Evolutionary conservation across 2,113 vertebrate species (phyloP).

Genomic region (Electrona antarctica): DNA sequence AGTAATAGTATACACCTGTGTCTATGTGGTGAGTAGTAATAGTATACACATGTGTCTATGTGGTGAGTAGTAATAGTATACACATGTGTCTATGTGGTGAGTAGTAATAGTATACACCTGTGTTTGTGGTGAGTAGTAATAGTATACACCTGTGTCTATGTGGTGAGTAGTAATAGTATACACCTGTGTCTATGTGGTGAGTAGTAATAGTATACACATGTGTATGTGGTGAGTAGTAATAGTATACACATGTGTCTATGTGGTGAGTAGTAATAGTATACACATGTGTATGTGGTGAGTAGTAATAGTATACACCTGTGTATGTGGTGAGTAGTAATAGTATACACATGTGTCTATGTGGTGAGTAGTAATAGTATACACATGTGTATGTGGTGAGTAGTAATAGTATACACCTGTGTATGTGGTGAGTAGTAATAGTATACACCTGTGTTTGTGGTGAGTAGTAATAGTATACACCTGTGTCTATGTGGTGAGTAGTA

Average conservation of each 20-base stretch:
- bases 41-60: no score
- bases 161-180: slow-evolving; percentile 88
- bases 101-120: no score
- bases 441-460: no score
- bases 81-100: slow-evolving; percentile 97
- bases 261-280: slow-evolving; percentile 88
- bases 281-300: slow-evolving; percentile 96
- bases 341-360: no score
- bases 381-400: slow-evolving; percentile 92
- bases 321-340: slow-evolving; percentile 91
- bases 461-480: no score
- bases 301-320: no score
- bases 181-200: slow-evolving; percentile 97
- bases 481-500: slow-evolving; percentile 91
- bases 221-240: slow-evolving; percentile 91
- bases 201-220: no score
- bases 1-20: no score
- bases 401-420: no score
- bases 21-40: slow-evolving; percentile 91
- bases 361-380: no score
- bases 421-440: slow-evolving; percentile 87
- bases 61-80: slow-evolving; percentile 88
- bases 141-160: no score
- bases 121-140: slow-evolving; percentile 87
- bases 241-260: no score